These are phyloP conservation scores for Brevimyrus niger DNA, from an alignment of 2,113 vertebrate genomes.

Conservation along the genomic window DNA sequence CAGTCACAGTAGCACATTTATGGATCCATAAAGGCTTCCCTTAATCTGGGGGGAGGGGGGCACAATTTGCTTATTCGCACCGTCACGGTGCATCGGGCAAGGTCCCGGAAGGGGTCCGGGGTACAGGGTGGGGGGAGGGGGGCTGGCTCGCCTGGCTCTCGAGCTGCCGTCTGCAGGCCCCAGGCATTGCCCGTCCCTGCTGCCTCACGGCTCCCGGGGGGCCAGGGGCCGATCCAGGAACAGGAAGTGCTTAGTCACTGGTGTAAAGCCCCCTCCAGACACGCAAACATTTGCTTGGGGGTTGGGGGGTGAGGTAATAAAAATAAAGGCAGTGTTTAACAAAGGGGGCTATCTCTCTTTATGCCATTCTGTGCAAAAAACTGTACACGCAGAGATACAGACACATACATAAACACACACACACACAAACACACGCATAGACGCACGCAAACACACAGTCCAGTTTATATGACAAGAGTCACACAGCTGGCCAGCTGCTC, in stretches of 20 bases:
- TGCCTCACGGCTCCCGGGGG: not conserved
- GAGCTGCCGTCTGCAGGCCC: not conserved
- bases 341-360: not conserved
- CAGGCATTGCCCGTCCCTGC: not conserved
- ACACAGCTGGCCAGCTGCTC: not conserved
- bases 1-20: constrained; percentile 35
- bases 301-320: not conserved
- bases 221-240: not conserved
- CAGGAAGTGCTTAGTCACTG: not conserved
- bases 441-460: not conserved
- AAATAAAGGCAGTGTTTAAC: not conserved
- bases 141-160: not conserved
- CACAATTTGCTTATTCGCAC: constrained; percentile 26
- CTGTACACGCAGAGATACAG: not conserved
- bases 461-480: not conserved
- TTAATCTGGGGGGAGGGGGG: constrained; percentile 22
- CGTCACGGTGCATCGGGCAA: constrained; percentile 12
- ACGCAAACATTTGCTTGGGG: not conserved
- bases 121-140: too few species aligned
- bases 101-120: not conserved
- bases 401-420: not conserved
- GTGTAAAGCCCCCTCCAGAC: not conserved
- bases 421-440: not conserved
- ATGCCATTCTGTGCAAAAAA: not conserved
- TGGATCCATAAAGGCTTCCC: constrained; percentile 27